Base-by-base conservation (phyloP, 2,888 invertebrate species). In the Anagyrus pseudococci region DNA sequence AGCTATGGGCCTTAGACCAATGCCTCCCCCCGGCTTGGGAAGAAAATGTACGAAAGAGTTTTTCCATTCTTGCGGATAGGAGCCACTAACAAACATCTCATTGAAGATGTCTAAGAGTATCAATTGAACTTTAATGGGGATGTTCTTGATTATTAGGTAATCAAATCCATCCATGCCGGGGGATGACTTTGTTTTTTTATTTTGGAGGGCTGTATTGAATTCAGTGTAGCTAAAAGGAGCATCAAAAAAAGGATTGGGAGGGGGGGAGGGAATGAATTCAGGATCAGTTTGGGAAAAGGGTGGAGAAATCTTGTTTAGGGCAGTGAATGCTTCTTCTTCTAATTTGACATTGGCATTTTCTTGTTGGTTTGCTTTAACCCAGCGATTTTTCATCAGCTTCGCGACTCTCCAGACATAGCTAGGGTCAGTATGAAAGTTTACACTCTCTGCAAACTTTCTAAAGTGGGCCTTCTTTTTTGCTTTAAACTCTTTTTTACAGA, bases 81-180 rank as follows among this genome's bases (percentile, higher is more conserved):
- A 2, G 3, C 47, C 15, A 8, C 8, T 4, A 2, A n/a, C 1
- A 25, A 19, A 25, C 47, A 47, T 47, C 13, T 23, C 23, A 23
- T 47, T 47, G 13, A 4, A 47, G 2, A 47, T 47, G 13, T 47
- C 47, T 13, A 47, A 23, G 4, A 47, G 23, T 2, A 47, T 7
- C 4, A 47, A n/a, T 25, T 47, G 20, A 23, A 4, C 2, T 25
- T 47, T 25, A 6, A 47, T 23, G 3, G 25, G 47, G 2, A 47
- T 4, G 2, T 13, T 47, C 15, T 37, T 37, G 8, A 37, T 8
- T 2, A 37, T 15, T 2, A 2, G 13, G 8, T 13, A 37, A 37
- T 37, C 15, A 2, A 37, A 13, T 13, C 57, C 53, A 47, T 53
- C 53, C 10, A 52, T 40, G 15, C 58, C 62, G 4, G 56, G 52